phyloP scores from a whole-genome alignment of 2,113 vertebrate genomes.

The Gavia stellata region DNA sequence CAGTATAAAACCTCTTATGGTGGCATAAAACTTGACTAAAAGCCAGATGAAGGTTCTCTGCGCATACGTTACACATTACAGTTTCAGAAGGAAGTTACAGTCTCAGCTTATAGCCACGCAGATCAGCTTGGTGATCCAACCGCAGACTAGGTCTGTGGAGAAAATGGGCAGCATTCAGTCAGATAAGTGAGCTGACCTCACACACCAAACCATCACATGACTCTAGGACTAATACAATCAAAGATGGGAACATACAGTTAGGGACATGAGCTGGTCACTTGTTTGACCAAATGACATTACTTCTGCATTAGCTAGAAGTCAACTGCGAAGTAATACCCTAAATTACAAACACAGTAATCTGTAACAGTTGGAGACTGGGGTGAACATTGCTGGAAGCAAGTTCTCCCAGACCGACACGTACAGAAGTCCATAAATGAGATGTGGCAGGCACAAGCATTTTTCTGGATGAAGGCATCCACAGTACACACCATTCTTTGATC shows the following conservation, averaged over 20 bases:
- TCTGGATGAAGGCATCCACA: background rate
- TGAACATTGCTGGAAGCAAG: background rate
- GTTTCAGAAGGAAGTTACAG: background rate
- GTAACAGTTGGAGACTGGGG: background rate
- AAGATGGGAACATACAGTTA: background rate
- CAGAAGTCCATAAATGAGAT: background rate
- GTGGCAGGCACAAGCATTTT: background rate
- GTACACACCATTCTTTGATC: background rate
- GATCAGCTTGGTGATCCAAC: background rate
- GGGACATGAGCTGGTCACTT: background rate
- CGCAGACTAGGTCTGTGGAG: background rate
- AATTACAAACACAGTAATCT: background rate
- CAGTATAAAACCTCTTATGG: background rate
- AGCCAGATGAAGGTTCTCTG: background rate
- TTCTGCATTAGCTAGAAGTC: background rate
- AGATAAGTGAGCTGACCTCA: background rate
- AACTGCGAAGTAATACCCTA: background rate
- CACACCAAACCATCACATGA: background rate
- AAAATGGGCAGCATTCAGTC: background rate
- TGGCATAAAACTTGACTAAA: background rate
- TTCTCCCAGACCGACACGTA: fast-evolving
- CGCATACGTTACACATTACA: fast-evolving
- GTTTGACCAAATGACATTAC: background rate
- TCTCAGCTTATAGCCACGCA: background rate
- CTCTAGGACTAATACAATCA: background rate